Percentiles rank a stretch among this genome's conserved stretches.
phyloP scores from a whole-genome alignment of 1,140 invertebrate species.

The Euwallacea fornicatus region DNA sequence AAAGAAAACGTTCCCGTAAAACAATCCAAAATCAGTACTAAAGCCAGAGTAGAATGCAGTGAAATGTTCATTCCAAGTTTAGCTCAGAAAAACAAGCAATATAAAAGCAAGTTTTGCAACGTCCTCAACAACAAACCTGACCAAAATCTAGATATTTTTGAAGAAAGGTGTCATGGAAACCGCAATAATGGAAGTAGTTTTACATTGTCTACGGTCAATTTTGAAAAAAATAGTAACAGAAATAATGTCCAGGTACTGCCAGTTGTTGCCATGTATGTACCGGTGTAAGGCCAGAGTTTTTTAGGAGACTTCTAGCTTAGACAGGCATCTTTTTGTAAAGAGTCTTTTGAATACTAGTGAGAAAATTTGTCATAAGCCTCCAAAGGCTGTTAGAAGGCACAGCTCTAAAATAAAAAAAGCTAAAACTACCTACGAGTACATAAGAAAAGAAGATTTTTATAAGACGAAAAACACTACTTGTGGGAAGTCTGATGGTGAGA shows the following conservation, averaged over 20 bases:
- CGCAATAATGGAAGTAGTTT: slow-evolving; percentile 40
- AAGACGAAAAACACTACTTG: slow-evolving; percentile 37
- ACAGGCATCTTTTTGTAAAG: slow-evolving; percentile 56
- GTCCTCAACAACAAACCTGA: slow-evolving; percentile 52
- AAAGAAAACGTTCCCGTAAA: slow-evolving; percentile 50
- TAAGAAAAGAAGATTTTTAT: slow-evolving; percentile 55
- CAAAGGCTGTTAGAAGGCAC: slow-evolving; percentile 54
- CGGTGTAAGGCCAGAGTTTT: neutral
- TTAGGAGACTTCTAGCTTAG: slow-evolving; percentile 56
- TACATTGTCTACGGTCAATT: slow-evolving; percentile 55
- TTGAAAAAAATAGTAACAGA: slow-evolving; percentile 56
- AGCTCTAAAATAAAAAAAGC: slow-evolving; percentile 49
- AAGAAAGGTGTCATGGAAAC: slow-evolving; percentile 43
- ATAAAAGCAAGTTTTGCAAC: slow-evolving; percentile 57
- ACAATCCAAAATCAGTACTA: slow-evolving; percentile 42
- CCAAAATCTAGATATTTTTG: slow-evolving; percentile 47
- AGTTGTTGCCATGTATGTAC: too few species aligned
- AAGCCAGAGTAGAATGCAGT: slow-evolving; percentile 1
- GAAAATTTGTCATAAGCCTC: slow-evolving; percentile 61
- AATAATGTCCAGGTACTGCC: slow-evolving; percentile 50
- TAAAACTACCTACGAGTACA: slow-evolving; percentile 53
- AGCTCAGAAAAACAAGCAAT: slow-evolving; percentile 57
- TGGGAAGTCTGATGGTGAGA: slow-evolving; percentile 43
- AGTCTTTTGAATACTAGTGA: slow-evolving; percentile 46
- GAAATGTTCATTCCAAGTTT: slow-evolving; percentile 59